Evolutionary conservation across 1,140 invertebrate genomes (phyloP), one percentile per base, ranked within the genome.

Genomic region (Laupala kohalensis): DNA sequence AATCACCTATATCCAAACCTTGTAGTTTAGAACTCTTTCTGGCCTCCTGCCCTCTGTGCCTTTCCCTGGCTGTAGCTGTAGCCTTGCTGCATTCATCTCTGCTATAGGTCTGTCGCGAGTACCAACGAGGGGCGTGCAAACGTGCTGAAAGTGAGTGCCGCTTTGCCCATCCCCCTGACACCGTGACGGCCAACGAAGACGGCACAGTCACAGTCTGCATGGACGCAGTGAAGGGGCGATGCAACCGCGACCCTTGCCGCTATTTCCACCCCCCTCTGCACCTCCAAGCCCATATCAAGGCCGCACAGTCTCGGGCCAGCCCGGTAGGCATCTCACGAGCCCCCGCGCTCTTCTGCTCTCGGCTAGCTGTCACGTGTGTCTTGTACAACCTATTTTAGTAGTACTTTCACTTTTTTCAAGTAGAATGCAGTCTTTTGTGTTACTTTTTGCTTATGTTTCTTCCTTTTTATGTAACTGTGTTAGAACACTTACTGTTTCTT

Each of bases 211-310:
- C 94, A 86, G 94, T 97, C 88, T 97, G 95, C 93, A 96, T 97
- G 94, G 94, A 97, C 89, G 94, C 93, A 88, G 91, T 96, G 87
- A 96, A 96, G 89, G 92, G 93, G 86, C 91, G 93, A 87, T 95
- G 93, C 89, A 89, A 91, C 88, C 92, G 93, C 87, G 92, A 94
- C 86, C 92, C 92, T 87, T 95, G 93, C 91, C 92, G 92, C 89
- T 95, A 95, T 92, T 95, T 94, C 89, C 93, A 95, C 88, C 93
- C 93, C 87, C 92, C 92, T 88, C 89, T 94, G 88, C 94, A 97
- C 92, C 93, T 97, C 85, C 93, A 96, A 92, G 93, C 93, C 87
- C 94, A 96, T 92, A 94, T 97, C 90, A 96, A 96, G 91, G 93
- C 89, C 82, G 87, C 92, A 90, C 91, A 92, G 90, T 75, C 73